These are phyloP conservation scores for Hoplostethus mediterraneus DNA, from an alignment of 2,797 vertebrate species.

Conservation along the genomic window DNA sequence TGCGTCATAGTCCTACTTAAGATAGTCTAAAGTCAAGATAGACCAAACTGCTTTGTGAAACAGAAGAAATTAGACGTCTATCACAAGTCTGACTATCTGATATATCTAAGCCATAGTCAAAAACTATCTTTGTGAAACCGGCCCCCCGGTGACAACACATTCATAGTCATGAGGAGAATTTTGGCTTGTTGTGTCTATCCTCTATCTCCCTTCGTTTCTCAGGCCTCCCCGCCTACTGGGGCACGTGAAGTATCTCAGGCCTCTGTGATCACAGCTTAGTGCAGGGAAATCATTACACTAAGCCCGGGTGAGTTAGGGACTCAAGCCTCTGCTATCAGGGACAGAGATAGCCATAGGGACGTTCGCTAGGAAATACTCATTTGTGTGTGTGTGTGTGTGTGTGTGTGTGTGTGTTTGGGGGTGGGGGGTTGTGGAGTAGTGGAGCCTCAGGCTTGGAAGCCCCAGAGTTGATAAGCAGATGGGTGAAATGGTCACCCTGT, in stretches of 20 bases:
- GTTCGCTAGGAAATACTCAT: conserved; percentile 63
- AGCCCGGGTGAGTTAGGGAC: conserved; percentile 61
- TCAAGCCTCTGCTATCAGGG: conserved; percentile 37
- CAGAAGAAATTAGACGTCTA: too few relatives aligned
- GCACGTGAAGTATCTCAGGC: conserved; percentile 48
- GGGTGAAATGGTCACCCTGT: conserved; percentile 22
- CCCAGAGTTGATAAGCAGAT: conserved; percentile 21
- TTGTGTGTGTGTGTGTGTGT: conserved; percentile 14
- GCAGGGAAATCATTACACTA: conserved; percentile 59
- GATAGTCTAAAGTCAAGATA: too few relatives aligned
- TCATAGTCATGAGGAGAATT: conserved; percentile 10
- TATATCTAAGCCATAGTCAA: too few relatives aligned
- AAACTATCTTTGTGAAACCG: too few relatives aligned
- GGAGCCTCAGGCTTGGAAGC: conserved; percentile 5
- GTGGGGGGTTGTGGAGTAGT: not conserved
- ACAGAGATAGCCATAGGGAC: conserved; percentile 51
- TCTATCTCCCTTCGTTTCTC: conserved; percentile 26
- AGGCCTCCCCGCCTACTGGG: conserved; percentile 27
- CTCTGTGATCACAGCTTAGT: conserved; percentile 63
- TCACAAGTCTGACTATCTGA: too few relatives aligned
- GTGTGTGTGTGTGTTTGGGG: not conserved
- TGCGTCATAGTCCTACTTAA: too few relatives aligned
- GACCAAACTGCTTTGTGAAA: too few relatives aligned
- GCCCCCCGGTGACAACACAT: conserved; percentile 9
- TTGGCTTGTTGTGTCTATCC: conserved; percentile 17